These are phyloP conservation scores for Phrynocephalus versicolor DNA, from an alignment of 2,113 vertebrate genomes.

Conservation along the genomic window DNA sequence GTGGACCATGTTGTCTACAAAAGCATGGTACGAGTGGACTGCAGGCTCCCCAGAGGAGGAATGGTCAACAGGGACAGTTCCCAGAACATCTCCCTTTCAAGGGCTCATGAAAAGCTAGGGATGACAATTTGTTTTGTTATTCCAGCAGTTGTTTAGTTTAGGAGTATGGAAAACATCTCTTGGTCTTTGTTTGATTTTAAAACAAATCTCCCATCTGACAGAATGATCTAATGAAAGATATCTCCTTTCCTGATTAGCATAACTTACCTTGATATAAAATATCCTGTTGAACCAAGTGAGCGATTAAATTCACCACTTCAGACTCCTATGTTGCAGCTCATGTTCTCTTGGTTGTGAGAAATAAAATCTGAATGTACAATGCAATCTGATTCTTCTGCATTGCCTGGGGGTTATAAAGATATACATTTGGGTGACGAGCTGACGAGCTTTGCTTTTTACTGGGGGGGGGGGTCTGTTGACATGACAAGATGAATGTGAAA, in stretches of 20 bases:
- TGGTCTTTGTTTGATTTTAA: neutral
- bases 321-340: constrained; percentile 2
- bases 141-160: neutral
- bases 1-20: neutral
- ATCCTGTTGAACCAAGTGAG: constrained; percentile 1
- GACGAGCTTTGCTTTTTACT: constrained; percentile 13
- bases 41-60: no score
- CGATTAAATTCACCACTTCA: constrained; percentile 34
- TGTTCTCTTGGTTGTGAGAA: constrained; percentile 14
- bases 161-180: neutral
- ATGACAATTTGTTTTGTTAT: neutral
- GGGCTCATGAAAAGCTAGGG: neutral
- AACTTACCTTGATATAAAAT: constrained; percentile 12
- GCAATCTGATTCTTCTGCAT: constrained; percentile 6
- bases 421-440: neutral
- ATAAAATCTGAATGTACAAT: constrained; percentile 9
- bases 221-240: constrained; percentile 20
- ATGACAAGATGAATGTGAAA: constrained; percentile 27
- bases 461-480: neutral
- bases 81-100: neutral
- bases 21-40: neutral
- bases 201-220: neutral
- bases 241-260: constrained; percentile 12
- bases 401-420: constrained; percentile 29
- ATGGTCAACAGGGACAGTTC: neutral